A percentile compares a stretch with the other conserved stretches of the same genome.
phyloP scores from a whole-genome alignment of 2,113 vertebrate genomes.

The Etheostoma spectabile region DNA sequence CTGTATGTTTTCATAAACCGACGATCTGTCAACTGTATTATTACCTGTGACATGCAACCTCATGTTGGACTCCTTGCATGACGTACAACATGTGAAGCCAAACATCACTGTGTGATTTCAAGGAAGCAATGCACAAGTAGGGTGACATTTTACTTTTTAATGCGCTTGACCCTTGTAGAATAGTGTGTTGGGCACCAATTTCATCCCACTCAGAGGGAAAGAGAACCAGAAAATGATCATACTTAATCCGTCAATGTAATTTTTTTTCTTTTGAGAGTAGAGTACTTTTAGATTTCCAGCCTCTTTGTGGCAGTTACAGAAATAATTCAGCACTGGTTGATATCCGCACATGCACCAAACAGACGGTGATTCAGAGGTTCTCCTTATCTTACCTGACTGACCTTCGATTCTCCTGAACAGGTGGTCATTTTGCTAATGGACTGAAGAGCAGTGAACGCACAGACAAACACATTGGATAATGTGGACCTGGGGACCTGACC shows the following conservation, averaged over 20 bases:
- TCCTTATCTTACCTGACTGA: conserved; percentile 41
- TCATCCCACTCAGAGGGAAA: neutral
- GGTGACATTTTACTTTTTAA: neutral
- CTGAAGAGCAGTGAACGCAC: neutral
- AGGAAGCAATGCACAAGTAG: neutral
- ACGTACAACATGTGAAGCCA: conserved; percentile 24
- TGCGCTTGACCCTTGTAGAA: neutral
- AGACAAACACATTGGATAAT: conserved; percentile 33
- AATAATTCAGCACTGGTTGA: neutral
- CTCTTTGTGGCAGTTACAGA: conserved; percentile 3
- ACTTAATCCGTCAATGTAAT: neutral
- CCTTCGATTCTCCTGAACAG: conserved; percentile 33
- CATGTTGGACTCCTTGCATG: conserved; percentile 15
- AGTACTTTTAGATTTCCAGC: conserved; percentile 7
- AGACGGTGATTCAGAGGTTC: conserved; percentile 30
- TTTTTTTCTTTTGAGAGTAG: conserved; percentile 12
- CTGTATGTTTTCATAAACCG: conserved; percentile 59
- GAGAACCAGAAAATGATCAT: neutral
- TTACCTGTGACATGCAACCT: conserved; percentile 42
- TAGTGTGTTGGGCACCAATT: neutral
- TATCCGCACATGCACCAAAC: conserved; percentile 14
- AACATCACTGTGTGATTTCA: conserved; percentile 10
- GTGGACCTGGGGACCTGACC: conserved; percentile 35
- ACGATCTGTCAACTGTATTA: conserved; percentile 58
- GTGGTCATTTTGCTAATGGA: conserved; percentile 58